These are phyloP conservation scores for Gymnodraco acuticeps DNA, from an alignment of 2,797 vertebrate genomes.

Conservation along the genomic window DNA sequence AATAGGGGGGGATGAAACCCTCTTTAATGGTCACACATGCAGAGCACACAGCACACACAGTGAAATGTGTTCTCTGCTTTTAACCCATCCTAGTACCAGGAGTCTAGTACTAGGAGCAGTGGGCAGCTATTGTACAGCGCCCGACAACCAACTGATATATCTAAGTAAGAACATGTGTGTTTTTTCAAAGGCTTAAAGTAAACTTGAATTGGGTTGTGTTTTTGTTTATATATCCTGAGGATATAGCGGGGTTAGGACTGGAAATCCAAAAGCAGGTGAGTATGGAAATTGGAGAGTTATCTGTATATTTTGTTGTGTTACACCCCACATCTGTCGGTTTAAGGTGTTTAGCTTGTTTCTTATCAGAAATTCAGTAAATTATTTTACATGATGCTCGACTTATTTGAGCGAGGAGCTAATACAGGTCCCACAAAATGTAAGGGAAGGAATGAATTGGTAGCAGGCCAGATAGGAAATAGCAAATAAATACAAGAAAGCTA, in stretches of 20 bases:
- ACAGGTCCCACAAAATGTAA: not conserved
- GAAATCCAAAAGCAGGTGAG: not conserved
- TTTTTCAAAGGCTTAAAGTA: not conserved
- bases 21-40: too few species aligned
- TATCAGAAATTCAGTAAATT: not conserved
- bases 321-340: not conserved
- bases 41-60: too few species aligned
- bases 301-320: too few species aligned
- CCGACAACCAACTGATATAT: slow-evolving; percentile 6
- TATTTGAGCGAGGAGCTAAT: not conserved
- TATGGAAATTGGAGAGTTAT: too few species aligned
- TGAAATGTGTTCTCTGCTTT: too few species aligned
- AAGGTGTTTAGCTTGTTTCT: not conserved
- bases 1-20: too few species aligned
- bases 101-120: too few species aligned
- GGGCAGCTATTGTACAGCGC: too few species aligned
- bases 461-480: not conserved
- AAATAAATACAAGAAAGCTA: not conserved
- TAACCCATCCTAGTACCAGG: too few species aligned
- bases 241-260: not conserved
- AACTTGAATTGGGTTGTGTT: not conserved
- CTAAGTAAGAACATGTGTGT: not conserved
- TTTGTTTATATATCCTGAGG: not conserved
- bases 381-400: not conserved
- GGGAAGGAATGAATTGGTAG: not conserved